Evolutionary conservation across 2,113 vertebrate species (phyloP), one percentile per base, ranked within the genome.

Genomic region (Notothenia rossii): DNA sequence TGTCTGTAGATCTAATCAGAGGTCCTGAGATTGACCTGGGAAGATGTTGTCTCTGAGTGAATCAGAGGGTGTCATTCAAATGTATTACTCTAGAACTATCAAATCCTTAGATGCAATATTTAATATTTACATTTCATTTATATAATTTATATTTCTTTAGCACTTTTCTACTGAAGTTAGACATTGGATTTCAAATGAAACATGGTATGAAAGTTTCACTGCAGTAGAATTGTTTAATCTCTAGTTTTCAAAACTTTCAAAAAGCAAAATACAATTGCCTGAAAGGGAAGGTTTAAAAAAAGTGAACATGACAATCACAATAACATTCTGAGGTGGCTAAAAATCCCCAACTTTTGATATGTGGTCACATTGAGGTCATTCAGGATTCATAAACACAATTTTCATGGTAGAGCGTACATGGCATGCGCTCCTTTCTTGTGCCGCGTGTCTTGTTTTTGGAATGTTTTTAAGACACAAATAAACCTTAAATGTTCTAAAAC

Each of bases 1-100:
- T 87, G 79, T 82, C 68, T 87, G 63, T 68, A 83, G 79, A 88
- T 92, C 65, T 75, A 90, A 90, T 92, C 82, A 78, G 43, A 56
- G 63, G 22, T 75, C 56, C 68, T 54, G 83, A 88, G 79, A 88
- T 72, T 91, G 86, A 84, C 85, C 79, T 71, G 75, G 59, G 67
- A 63, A 67, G 66, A 71, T 67, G 43, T 10, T 70, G 63, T 84
- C 48, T 66, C 58, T 54, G 13, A 82, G 62, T 79, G 49, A 84
- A 83, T 81, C 48, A 60, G 22, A 72, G 11, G 25, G 11, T 72
- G 56, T 33, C 40, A 49, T 40, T 53, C 13, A 64, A 48, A 51
- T 60, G 56, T 36, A 36, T 36, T 72, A 59, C 74, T 79, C 12
- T 0, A 55, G 20, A 25, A 51, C 66, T 69, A 18, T 72, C 3